A percentile compares a stretch with the other conserved stretches of the same genome.
Conservation (phyloP, 2,113 vertebrate genomes). For the Ia io region DNA sequence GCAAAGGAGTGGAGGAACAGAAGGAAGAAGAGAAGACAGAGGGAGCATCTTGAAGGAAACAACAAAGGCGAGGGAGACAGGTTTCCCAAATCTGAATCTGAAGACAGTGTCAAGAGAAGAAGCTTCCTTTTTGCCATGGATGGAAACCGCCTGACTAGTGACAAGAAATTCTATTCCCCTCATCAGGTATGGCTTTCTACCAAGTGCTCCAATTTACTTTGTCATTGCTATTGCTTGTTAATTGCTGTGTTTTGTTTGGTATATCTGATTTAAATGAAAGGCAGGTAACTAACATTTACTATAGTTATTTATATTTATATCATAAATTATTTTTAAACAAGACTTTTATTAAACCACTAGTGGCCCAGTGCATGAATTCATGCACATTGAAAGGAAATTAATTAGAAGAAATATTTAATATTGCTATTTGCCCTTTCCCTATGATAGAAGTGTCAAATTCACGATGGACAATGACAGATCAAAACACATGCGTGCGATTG, state of each 20-base stretch:
- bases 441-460: no score
- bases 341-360: neutral
- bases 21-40: slow-evolving; percentile 90
- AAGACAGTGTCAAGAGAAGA: slow-evolving; percentile 88
- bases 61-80: slow-evolving; percentile 84
- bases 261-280: neutral
- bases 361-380: no score
- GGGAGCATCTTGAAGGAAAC: slow-evolving; percentile 83
- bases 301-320: neutral
- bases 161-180: slow-evolving; percentile 89
- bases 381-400: no score
- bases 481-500: no score
- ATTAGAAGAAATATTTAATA: no score
- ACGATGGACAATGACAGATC: no score
- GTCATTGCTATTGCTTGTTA: neutral
- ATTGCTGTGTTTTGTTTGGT: neutral
- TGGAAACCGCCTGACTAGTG: slow-evolving; percentile 87
- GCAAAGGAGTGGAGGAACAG: slow-evolving; percentile 96
- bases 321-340: neutral
- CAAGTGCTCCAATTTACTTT: neutral
- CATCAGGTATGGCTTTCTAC: slow-evolving; percentile 88
- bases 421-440: no score
- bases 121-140: slow-evolving; percentile 88
- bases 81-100: slow-evolving; percentile 89
- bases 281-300: neutral